Conservation (phyloP, 2,113 vertebrate genomes). For the Rhombomys opimus region DNA sequence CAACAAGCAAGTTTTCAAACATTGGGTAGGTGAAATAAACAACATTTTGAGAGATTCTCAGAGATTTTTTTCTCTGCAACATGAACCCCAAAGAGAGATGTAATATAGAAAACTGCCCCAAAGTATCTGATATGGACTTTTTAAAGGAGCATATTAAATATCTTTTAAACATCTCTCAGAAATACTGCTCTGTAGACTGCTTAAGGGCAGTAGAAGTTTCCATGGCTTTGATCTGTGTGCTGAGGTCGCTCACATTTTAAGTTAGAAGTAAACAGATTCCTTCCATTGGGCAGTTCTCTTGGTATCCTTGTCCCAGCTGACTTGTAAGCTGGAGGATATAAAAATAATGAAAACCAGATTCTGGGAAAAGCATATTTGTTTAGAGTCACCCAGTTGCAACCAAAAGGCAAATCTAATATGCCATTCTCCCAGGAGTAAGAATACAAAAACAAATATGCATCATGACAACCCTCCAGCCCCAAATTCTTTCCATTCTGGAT, state of each 20-base stretch:
- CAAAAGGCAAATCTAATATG: conserved; percentile 56
- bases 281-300: conserved; percentile 61
- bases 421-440: conserved; percentile 17
- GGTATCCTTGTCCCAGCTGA: conserved; percentile 50
- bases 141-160: conserved; percentile 3
- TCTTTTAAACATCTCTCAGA: conserved; percentile 23
- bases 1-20: conserved; percentile 41
- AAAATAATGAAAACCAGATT: conserved; percentile 78
- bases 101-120: conserved; percentile 31
- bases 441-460: conserved; percentile 41
- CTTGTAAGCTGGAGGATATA: conserved; percentile 62
- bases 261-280: conserved; percentile 75
- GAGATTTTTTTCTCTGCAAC: conserved; percentile 1
- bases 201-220: conserved; percentile 58
- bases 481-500: conserved; percentile 69
- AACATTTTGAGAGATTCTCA: conserved; percentile 11
- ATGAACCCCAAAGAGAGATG: conserved; percentile 45
- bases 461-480: background rate
- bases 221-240: conserved; percentile 67
- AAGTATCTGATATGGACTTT: conserved; percentile 6
- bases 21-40: background rate
- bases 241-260: conserved; percentile 55
- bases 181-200: background rate
- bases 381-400: conserved; percentile 59
- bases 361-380: conserved; percentile 57